Base-by-base conservation (phyloP, 1,140 invertebrate species). In the Antheraea mylitta region DNA sequence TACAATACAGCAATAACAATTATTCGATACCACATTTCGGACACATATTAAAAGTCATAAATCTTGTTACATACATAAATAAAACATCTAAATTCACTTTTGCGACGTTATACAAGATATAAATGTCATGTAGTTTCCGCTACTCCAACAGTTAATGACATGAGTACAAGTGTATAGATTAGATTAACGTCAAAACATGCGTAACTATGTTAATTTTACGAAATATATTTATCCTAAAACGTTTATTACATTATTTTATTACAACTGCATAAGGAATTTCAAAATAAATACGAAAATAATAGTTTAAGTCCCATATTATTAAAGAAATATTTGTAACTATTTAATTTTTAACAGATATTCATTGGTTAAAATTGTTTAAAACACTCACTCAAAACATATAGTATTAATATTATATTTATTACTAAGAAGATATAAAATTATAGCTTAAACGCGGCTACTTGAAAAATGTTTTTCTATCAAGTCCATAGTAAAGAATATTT, bases 131-230 rank as follows among this genome's bases (percentile, higher is more conserved):
- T 48, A 63, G 18, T 67, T 59, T 64, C 65, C 48, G 58, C 13
- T 18, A 38, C 42, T 63, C 65, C n/a, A 42, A 30, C 38, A 65
- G 38, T 65, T 37, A 61, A 66, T 30, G 63, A 66, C 67, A 66
- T 37, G 37, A 66, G n/a, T 64, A 69, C 71, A 67, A 38, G 18
- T 69, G 64, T 66, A 63, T 69, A 72, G 69, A 72, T 69, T 67
- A 42, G 19, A 9, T 3, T n/a, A 22, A 30, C 30, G 67, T 72
- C 67, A 69, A 61, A 68, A 69, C 48, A 18, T 36, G 36, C 36
- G 65, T 61, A 65, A 42, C 37, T 64, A 48, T 45, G 42, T 48
- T 13, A n/a, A 64, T 38, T 18, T 42, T 16, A 38, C 38, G 38
- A n/a, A n/a, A 5, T n/a, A 37, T 64, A 38, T 38, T 16, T 30